Evolutionary conservation across 1,140 invertebrate genomes (phyloP).

Genomic region (Calliopsis andreniformis): DNA sequence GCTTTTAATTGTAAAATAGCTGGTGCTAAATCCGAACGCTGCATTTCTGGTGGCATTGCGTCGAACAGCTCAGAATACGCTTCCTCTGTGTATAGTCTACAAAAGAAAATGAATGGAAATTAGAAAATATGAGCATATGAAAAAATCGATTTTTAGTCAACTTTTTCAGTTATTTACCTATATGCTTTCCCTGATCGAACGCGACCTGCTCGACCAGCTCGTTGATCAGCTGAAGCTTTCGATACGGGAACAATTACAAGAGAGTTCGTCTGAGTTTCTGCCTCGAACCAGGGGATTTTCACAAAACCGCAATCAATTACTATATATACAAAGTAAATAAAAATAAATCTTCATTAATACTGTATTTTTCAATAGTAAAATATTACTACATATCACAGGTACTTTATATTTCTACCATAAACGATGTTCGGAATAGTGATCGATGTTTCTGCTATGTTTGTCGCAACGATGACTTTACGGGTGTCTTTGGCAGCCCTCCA

Average conservation of each 20-base stretch:
- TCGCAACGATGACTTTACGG: conserved; percentile 96
- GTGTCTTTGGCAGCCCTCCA: conserved; percentile 87
- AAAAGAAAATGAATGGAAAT: conserved; percentile 49
- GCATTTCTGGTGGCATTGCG: conserved; percentile 95
- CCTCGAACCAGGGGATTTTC: conserved; percentile 96
- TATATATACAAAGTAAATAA: conserved; percentile 76
- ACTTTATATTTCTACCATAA: conserved; percentile 85
- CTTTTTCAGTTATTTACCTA: conserved; percentile 77
- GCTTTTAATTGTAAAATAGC: conserved; percentile 97
- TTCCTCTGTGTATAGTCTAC: conserved; percentile 89
- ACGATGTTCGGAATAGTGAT: conserved; percentile 93
- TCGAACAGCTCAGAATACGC: conserved; percentile 87
- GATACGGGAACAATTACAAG: conserved; percentile 93
- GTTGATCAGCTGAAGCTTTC: conserved; percentile 94
- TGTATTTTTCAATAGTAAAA: not conserved
- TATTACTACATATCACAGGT: not conserved
- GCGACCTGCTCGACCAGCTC: conserved; percentile 95
- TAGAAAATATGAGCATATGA: conserved; percentile 49
- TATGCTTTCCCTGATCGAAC: conserved; percentile 92
- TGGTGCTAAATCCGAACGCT: conserved; percentile 91
- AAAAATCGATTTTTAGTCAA: conserved; percentile 31
- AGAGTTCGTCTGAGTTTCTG: conserved; percentile 91
- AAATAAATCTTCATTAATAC: conserved; percentile 37
- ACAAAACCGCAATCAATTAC: conserved; percentile 98
- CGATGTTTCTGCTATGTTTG: conserved; percentile 99